These are phyloP conservation scores for Toxotes lorentzi DNA, from an alignment of 2,797 vertebrate genomes.

Conservation along the genomic window DNA sequence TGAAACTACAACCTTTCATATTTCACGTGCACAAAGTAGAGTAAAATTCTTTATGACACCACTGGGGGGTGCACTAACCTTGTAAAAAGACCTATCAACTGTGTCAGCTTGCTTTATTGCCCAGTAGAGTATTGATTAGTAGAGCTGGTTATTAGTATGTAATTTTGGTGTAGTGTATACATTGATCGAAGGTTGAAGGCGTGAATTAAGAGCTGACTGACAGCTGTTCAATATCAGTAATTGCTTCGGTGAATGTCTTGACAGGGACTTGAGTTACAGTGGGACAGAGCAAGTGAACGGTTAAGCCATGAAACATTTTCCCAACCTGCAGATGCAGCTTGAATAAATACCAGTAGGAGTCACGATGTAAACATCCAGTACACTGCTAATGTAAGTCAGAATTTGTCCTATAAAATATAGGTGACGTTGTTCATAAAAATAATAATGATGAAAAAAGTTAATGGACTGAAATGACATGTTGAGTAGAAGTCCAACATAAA, in stretches of 20 bases:
- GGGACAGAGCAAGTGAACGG: conserved; percentile 14
- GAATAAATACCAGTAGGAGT: neutral
- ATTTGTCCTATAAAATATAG: neutral
- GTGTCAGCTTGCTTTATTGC: conserved; percentile 26
- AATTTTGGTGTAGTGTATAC: conserved; percentile 43
- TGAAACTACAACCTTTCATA: neutral
- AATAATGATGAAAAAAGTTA: no score
- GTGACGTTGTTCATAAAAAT: neutral
- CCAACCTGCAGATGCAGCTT: neutral
- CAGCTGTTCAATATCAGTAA: conserved; percentile 55
- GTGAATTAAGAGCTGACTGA: conserved; percentile 52
- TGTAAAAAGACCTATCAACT: neutral
- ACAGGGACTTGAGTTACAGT: conserved; percentile 35
- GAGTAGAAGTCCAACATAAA: neutral
- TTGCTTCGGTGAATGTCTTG: conserved; percentile 38
- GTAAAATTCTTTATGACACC: conserved; percentile 14
- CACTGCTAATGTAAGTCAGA: neutral
- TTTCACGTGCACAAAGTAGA: neutral
- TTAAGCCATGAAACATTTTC: conserved; percentile 14
- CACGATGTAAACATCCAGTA: neutral
- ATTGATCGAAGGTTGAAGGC: conserved; percentile 46
- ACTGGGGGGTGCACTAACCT: conserved; percentile 46
- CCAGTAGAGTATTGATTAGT: conserved; percentile 55
- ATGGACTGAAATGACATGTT: no score
- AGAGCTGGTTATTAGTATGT: conserved; percentile 49